Evolutionary conservation across 2,888 invertebrate genomes (phyloP).

Genomic region (Drosophila macrospina): DNA sequence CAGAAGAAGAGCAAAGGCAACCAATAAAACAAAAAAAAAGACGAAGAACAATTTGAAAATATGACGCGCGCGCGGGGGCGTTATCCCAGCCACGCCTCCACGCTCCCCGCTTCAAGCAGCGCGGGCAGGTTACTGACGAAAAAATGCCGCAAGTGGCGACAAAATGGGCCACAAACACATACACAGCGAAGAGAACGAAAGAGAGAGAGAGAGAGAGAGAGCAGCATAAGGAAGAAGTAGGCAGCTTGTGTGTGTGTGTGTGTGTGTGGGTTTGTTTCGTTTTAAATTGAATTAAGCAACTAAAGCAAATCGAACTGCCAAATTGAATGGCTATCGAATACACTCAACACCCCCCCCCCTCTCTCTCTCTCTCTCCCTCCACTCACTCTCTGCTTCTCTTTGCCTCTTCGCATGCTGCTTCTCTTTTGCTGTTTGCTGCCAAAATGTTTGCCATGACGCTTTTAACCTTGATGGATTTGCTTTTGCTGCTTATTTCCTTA

Average conservation of each 20-base stretch:
- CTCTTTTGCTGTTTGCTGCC: conserved; percentile 32
- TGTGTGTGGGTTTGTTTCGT: conserved; percentile 33
- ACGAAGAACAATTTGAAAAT: conserved; percentile 46
- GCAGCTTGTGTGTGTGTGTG: conserved; percentile 1
- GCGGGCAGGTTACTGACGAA: conserved; percentile 13
- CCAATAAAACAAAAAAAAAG: conserved; percentile 4
- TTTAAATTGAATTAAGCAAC: conserved; percentile 64
- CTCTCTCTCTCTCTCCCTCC: background rate
- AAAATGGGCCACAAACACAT: conserved; percentile 34
- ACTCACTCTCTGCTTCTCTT: conserved; percentile 1
- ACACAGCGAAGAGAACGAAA: conserved; percentile 1
- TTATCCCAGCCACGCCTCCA: conserved; percentile 22
- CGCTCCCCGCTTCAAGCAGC: background rate
- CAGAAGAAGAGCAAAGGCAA: conserved; percentile 6
- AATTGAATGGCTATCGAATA: conserved; percentile 34
- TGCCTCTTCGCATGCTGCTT: background rate
- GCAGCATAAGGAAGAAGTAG: conserved; percentile 10
- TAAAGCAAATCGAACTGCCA: conserved; percentile 15
- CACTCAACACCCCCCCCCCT: background rate
- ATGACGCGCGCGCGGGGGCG: conserved; percentile 58
- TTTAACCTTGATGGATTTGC: conserved; percentile 69
- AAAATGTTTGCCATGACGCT: conserved; percentile 69
- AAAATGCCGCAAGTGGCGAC: conserved; percentile 30
- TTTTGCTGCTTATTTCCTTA: conserved; percentile 21
- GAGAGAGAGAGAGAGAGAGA: background rate